Evolutionary conservation across 2,113 vertebrate genomes (phyloP).

Genomic region (Alectura lathami): DNA sequence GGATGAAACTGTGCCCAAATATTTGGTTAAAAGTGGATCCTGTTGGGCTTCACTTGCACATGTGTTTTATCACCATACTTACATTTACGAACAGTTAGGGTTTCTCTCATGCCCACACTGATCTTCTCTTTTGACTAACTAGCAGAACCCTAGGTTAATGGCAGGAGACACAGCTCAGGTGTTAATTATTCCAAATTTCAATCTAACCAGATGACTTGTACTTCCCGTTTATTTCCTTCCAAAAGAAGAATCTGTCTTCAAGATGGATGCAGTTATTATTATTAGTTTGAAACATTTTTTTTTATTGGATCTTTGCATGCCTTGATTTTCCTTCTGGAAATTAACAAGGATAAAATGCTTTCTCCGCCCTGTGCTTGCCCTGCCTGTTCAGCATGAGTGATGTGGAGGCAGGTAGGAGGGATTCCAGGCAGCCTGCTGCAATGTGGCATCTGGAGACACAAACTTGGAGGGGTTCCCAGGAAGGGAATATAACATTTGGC

Average conservation of each 20-base stretch:
- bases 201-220: not conserved
- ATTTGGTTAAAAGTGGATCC: not conserved
- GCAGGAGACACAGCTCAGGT: not conserved
- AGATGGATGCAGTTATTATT: not conserved
- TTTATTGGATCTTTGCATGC: not conserved
- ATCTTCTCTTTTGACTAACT: not conserved
- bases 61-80: not conserved
- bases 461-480: constrained; percentile 65
- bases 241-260: not conserved
- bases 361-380: constrained; percentile 27
- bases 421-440: constrained; percentile 60
- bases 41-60: not conserved
- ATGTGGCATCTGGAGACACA: constrained; percentile 60
- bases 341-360: not conserved
- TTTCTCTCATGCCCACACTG: not conserved
- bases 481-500: constrained; percentile 57
- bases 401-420: constrained; percentile 40
- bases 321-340: not conserved
- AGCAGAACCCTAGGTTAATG: not conserved
- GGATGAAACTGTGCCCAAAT: not conserved
- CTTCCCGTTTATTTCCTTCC: not conserved
- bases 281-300: not conserved
- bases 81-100: not conserved
- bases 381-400: constrained; percentile 32
- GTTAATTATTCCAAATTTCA: not conserved